Conservation (phyloP, 2,888 invertebrate species). For the Stenotaenia linearis region DNA sequence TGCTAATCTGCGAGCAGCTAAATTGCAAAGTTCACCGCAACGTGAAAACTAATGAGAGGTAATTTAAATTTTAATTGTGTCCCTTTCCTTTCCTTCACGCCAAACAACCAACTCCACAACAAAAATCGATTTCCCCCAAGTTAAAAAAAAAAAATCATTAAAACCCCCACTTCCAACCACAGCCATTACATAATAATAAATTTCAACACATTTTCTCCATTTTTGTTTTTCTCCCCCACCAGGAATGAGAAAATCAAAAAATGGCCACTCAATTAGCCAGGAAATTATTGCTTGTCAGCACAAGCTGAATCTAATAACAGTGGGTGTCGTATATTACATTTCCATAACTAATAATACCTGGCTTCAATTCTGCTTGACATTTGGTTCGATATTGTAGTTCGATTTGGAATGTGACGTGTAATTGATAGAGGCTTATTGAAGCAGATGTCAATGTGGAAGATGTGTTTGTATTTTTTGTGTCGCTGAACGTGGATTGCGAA, state of each 20-base stretch:
- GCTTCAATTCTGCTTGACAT: neutral
- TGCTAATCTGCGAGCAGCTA: constrained; percentile 26
- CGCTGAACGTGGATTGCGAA: too few species aligned
- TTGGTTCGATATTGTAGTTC: neutral
- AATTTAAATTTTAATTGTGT: constrained; percentile 26
- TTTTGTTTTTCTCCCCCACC: neutral
- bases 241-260: neutral
- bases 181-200: neutral
- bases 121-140: neutral
- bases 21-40: constrained; percentile 26
- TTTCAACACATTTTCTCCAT: neutral
- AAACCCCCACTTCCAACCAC: neutral
- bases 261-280: neutral
- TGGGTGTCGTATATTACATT: neutral
- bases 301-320: neutral
- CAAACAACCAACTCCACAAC: constrained; percentile 20
- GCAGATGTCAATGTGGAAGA: too few species aligned
- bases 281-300: neutral
- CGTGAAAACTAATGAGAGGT: constrained; percentile 26
- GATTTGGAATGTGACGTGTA: neutral
- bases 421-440: neutral
- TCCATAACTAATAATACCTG: neutral
- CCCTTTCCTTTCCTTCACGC: neutral
- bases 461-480: too few species aligned
- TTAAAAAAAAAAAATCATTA: neutral